Percentiles rank a stretch among this genome's conserved stretches.
Conservation (phyloP, 1,140 invertebrate genomes). For the Telenomus remus region DNA sequence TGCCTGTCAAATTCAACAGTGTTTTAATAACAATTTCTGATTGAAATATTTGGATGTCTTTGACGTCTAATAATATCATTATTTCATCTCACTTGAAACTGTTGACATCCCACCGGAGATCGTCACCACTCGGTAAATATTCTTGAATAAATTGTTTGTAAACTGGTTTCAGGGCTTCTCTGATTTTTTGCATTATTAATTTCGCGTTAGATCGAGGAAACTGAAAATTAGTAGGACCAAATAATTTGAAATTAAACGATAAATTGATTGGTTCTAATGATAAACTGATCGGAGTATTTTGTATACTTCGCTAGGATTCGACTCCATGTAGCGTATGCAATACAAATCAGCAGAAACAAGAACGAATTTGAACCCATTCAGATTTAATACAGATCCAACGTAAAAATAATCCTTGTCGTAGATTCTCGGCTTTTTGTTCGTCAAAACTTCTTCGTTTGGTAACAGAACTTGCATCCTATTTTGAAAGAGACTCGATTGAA, state of each 20-base stretch:
- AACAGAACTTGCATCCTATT: slow-evolving; percentile 80
- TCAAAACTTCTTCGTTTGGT: slow-evolving; percentile 83
- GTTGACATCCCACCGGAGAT: slow-evolving; percentile 74
- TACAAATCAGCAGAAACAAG: slow-evolving; percentile 90
- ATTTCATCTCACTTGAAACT: slow-evolving; percentile 75
- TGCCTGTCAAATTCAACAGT: slow-evolving; percentile 68
- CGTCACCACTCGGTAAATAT: slow-evolving; percentile 77
- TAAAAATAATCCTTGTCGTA: slow-evolving; percentile 87
- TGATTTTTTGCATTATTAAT: slow-evolving; percentile 83
- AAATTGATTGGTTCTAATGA: too few species aligned
- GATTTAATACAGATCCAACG: slow-evolving; percentile 84
- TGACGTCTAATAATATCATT: background rate
- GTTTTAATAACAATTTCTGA: background rate
- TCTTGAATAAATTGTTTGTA: slow-evolving; percentile 85
- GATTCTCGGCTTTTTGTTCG: slow-evolving; percentile 81
- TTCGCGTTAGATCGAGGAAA: slow-evolving; percentile 83
- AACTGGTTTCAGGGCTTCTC: slow-evolving; percentile 77
- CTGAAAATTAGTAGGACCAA: slow-evolving; percentile 69
- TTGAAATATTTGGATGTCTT: background rate
- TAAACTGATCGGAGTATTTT: background rate
- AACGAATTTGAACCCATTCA: slow-evolving; percentile 86
- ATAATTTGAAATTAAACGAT: too few species aligned
- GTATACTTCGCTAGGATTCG: slow-evolving; percentile 82
- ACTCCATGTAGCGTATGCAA: slow-evolving; percentile 90
- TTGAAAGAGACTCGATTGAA: slow-evolving; percentile 82